A percentile compares a stretch with the other conserved stretches of the same genome.
These are phyloP conservation scores for Brachyptera risi DNA, from an alignment of 2,888 invertebrate species.

Conservation along the genomic window DNA sequence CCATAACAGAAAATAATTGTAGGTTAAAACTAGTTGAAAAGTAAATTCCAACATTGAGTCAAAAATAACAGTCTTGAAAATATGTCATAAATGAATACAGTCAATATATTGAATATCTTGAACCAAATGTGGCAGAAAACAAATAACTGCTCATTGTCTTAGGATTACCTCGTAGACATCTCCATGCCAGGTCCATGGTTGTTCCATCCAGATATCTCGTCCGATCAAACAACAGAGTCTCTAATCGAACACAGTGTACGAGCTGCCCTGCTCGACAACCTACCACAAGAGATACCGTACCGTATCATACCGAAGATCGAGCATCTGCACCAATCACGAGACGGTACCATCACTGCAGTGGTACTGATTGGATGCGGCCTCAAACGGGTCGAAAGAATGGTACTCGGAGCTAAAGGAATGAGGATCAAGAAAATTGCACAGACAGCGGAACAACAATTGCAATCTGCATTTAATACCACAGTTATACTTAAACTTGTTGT, in stretches of 20 bases:
- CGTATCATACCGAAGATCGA: slow-evolving; percentile 61
- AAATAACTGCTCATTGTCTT: too few relatives aligned
- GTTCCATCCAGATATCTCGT: slow-evolving; percentile 62
- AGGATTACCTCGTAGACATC: slow-evolving; percentile 64
- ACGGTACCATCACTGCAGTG: slow-evolving; percentile 51
- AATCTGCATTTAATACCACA: slow-evolving; percentile 60
- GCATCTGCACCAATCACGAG: slow-evolving; percentile 51
- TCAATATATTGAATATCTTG: too few relatives aligned
- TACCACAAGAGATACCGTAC: slow-evolving; percentile 87
- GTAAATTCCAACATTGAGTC: too few relatives aligned
- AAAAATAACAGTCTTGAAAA: too few relatives aligned
- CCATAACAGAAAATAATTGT: too few relatives aligned
- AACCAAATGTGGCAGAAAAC: too few relatives aligned
- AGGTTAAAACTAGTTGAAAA: too few relatives aligned
- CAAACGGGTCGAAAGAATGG: slow-evolving; percentile 57
- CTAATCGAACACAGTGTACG: slow-evolving; percentile 71
- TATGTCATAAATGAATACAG: too few relatives aligned
- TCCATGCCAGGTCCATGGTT: slow-evolving; percentile 66
- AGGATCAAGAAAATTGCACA: slow-evolving; percentile 67
- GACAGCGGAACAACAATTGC: slow-evolving; percentile 58
- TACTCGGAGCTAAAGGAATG: slow-evolving; percentile 65
- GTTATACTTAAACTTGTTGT: slow-evolving; percentile 48
- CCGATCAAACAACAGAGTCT: slow-evolving; percentile 67
- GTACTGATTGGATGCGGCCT: slow-evolving; percentile 62
- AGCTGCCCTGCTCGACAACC: slow-evolving; percentile 76